phyloP scores from a whole-genome alignment of 2,797 vertebrate genomes.

The Paedocypris micromegethes region DNA sequence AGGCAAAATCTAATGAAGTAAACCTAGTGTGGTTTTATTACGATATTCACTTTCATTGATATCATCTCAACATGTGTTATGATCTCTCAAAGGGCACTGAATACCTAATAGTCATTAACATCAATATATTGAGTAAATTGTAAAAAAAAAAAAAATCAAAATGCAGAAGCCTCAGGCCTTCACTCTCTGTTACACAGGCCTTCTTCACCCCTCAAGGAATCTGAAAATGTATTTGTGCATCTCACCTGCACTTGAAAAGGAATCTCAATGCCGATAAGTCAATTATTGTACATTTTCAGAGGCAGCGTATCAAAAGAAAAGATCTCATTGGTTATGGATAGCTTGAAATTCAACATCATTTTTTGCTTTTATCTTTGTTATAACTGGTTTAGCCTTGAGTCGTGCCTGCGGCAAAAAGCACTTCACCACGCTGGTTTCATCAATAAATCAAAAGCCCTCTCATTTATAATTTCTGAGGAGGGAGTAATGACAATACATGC shows the following conservation, averaged over 20 bases:
- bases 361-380: slow-evolving; percentile 52
- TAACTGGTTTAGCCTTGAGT: slow-evolving; percentile 47
- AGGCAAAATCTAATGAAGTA: no score
- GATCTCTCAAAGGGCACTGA: no score
- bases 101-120: no score
- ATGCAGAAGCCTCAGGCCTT: not conserved
- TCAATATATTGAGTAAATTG: no score
- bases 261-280: slow-evolving; percentile 35
- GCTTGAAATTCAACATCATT: slow-evolving; percentile 46
- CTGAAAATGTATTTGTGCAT: slow-evolving; percentile 15
- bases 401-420: slow-evolving; percentile 52
- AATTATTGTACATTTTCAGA: slow-evolving; percentile 47
- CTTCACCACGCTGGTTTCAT: slow-evolving; percentile 50
- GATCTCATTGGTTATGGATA: slow-evolving; percentile 49
- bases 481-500: slow-evolving; percentile 46
- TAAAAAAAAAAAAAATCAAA: no score
- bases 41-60: no score
- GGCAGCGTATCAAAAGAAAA: slow-evolving; percentile 43
- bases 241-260: slow-evolving; percentile 28
- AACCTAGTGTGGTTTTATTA: no score
- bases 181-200: not conserved
- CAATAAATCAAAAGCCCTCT: slow-evolving; percentile 56
- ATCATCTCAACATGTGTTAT: no score
- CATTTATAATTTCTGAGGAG: slow-evolving; percentile 59
- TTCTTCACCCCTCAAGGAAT: slow-evolving; percentile 4